Percentiles rank a stretch among this genome's conserved stretches.
phyloP scores from a whole-genome alignment of 2,113 vertebrate species.

The Rhinoderma darwinii region DNA sequence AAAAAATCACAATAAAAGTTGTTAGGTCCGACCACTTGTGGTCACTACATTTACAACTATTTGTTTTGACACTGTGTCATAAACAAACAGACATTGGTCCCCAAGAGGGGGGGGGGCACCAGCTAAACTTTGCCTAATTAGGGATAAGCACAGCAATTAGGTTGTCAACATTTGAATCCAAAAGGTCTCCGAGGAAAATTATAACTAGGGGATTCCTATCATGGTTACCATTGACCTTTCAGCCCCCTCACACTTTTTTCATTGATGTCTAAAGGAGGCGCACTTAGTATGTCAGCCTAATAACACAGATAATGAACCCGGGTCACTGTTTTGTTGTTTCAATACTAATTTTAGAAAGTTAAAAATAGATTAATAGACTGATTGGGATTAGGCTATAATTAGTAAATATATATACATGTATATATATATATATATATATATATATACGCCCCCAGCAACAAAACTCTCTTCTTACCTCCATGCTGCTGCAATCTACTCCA shows the following conservation, averaged over 20 bases:
- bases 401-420: conserved; percentile 68
- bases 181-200: conserved; percentile 71
- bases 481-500: conserved; percentile 61
- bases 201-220: conserved; percentile 82
- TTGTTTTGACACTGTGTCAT: conserved; percentile 29
- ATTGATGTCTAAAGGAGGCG: conserved; percentile 87
- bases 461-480: conserved; percentile 63
- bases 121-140: conserved; percentile 70
- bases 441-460: conserved; percentile 70
- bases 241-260: conserved; percentile 82
- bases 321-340: conserved; percentile 81
- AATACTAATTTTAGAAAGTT: conserved; percentile 86
- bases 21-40: not conserved
- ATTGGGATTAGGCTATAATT: conserved; percentile 74
- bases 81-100: conserved; percentile 24
- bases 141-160: conserved; percentile 84
- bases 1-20: not conserved
- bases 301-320: conserved; percentile 83
- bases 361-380: conserved; percentile 87
- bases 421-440: conserved; percentile 63
- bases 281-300: conserved; percentile 83
- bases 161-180: conserved; percentile 88
- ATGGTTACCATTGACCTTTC: conserved; percentile 90
- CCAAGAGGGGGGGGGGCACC: not conserved
- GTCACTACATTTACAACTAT: not conserved